Conservation (phyloP, 2,113 vertebrate genomes). For the Actenoides lindsayi region DNA sequence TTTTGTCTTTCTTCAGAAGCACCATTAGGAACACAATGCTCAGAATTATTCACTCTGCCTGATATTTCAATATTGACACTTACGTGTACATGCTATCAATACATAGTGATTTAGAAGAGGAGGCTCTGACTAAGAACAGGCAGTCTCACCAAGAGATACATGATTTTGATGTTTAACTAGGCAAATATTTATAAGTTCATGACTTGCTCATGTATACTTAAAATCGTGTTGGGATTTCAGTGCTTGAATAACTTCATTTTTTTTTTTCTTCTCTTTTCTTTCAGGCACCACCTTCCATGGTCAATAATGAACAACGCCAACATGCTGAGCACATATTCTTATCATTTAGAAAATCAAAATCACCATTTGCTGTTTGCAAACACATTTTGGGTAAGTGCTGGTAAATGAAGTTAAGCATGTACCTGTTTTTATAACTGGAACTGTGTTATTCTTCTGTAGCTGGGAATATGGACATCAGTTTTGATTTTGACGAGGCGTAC, state of each 20-base stretch:
- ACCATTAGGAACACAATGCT: neutral
- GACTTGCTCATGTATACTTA: neutral
- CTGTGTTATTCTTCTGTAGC: neutral
- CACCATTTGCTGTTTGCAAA: constrained; percentile 97
- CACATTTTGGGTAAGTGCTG: constrained; percentile 92
- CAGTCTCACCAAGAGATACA: neutral
- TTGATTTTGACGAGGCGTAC: neutral
- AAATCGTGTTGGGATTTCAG: neutral
- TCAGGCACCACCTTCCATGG: constrained; percentile 98
- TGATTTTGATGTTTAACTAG: neutral
- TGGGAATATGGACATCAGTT: neutral
- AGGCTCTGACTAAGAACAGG: neutral
- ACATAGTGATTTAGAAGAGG: neutral
- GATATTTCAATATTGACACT: neutral
- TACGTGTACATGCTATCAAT: neutral
- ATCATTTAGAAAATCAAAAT: constrained; percentile 98
- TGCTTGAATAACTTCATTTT: neutral
- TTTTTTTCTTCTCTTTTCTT: neutral
- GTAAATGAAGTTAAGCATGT: neutral
- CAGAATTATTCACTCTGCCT: neutral
- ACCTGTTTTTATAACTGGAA: neutral
- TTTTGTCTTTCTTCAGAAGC: neutral
- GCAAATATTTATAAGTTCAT: neutral
- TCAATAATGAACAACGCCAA: constrained; percentile 95
- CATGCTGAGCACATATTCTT: constrained; percentile 98